phyloP scores from a whole-genome alignment of 2,888 invertebrate species.

The Neoaliturus tenellus region DNA sequence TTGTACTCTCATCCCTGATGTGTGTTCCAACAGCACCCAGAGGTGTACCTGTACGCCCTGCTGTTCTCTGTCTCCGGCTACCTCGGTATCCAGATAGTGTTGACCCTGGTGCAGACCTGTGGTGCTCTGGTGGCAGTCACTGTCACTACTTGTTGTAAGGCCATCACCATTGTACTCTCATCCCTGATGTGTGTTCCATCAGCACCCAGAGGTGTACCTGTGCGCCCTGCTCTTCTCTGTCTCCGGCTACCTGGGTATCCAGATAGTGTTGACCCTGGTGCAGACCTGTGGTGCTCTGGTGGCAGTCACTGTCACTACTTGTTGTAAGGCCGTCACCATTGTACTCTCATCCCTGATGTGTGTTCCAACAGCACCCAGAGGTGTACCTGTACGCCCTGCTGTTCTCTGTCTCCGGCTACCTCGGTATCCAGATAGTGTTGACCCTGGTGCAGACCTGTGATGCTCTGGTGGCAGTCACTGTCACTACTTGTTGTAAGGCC shows the following conservation, averaged over 20 bases:
- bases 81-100: constrained; percentile 94
- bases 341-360: constrained; percentile 89
- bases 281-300: constrained; percentile 93
- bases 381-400: constrained; percentile 91
- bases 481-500: constrained; percentile 93
- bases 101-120: constrained; percentile 90
- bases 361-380: constrained; percentile 83
- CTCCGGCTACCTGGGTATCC: constrained; percentile 95
- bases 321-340: constrained; percentile 94
- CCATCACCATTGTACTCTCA: constrained; percentile 82
- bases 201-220: constrained; percentile 87
- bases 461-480: constrained; percentile 95
- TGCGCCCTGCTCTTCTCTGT: constrained; percentile 91
- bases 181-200: constrained; percentile 75
- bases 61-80: constrained; percentile 94
- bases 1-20: constrained; percentile 93
- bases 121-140: constrained; percentile 97
- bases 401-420: constrained; percentile 92
- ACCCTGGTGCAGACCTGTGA: constrained; percentile 92
- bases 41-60: constrained; percentile 90
- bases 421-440: constrained; percentile 95
- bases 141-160: constrained; percentile 93
- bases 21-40: constrained; percentile 96
- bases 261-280: constrained; percentile 93
- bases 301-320: constrained; percentile 95